Evolutionary conservation across 2,797 vertebrate genomes (phyloP).

Genomic region (Premnoplex brunnescens): DNA sequence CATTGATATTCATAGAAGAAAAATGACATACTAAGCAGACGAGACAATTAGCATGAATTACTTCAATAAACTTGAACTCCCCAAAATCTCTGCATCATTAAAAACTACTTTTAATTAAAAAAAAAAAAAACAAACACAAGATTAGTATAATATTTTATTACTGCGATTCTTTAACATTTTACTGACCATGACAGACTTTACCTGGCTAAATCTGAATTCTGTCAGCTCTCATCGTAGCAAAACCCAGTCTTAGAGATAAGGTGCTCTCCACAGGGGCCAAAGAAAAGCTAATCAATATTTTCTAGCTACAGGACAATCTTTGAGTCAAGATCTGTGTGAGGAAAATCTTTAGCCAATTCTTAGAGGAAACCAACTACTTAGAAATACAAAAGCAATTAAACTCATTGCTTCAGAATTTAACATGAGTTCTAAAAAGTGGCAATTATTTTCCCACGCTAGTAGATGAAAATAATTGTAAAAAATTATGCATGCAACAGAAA

Average conservation of each 20-base stretch:
- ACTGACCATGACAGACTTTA: constrained; percentile 39
- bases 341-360: constrained; percentile 62
- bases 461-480: background rate
- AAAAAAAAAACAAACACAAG: background rate
- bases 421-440: background rate
- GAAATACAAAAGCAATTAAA: constrained; percentile 64
- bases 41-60: constrained; percentile 35
- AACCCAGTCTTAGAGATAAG: constrained; percentile 56
- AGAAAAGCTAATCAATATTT: constrained; percentile 72
- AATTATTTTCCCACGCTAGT: background rate
- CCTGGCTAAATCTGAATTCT: constrained; percentile 67
- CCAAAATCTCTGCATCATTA: background rate
- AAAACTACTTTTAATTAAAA: constrained; percentile 9
- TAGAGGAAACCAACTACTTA: constrained; percentile 48
- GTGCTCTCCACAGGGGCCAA: constrained; percentile 47
- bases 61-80: background rate
- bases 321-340: constrained; percentile 29
- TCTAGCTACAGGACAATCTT: constrained; percentile 54
- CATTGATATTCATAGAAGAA: constrained; percentile 27
- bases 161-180: constrained; percentile 39
- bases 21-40: constrained; percentile 4
- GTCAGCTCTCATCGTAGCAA: constrained; percentile 61
- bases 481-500: background rate
- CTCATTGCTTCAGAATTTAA: constrained; percentile 47
- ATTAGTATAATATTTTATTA: constrained; percentile 32